phyloP scores from a whole-genome alignment of 1,140 invertebrate genomes.

The Leptestheria dahalacensis region DNA sequence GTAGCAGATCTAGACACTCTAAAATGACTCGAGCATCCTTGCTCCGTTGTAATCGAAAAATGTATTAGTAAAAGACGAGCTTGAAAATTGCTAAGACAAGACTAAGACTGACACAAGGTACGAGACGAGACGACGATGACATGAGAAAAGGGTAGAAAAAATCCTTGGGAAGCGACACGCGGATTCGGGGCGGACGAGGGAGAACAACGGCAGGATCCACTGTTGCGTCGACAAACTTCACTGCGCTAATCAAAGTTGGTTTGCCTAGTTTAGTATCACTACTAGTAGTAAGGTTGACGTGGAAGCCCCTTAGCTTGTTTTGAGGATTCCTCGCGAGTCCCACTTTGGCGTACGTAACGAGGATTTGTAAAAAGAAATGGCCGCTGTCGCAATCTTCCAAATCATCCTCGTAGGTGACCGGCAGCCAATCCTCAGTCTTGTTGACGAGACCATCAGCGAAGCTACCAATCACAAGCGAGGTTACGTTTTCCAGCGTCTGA shows the following conservation, averaged over 20 bases:
- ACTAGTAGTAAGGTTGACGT: neutral
- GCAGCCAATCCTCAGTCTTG: neutral
- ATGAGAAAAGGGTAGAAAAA: slow-evolving; percentile 51
- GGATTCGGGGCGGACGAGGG: slow-evolving; percentile 1
- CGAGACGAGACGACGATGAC: slow-evolving; percentile 5
- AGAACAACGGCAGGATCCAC: neutral
- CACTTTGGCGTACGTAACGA: neutral
- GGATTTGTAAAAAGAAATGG: neutral
- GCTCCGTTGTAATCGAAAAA: too few species aligned
- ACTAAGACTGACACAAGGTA: neutral
- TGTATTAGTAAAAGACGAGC: neutral
- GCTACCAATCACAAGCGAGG: neutral
- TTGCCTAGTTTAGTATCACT: neutral
- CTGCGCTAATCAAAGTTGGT: slow-evolving; percentile 10
- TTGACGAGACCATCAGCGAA: neutral
- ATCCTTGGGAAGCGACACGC: slow-evolving; percentile 44
- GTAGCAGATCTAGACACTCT: too few species aligned
- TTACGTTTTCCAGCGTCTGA: neutral
- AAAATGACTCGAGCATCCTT: too few species aligned
- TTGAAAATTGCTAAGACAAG: neutral
- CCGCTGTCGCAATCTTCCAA: neutral
- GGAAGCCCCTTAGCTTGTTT: slow-evolving; percentile 8
- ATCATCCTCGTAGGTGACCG: neutral
- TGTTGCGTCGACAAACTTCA: slow-evolving; percentile 12
- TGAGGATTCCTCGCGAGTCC: slow-evolving; percentile 11